These are phyloP conservation scores for Oncorhynchus masou DNA, from an alignment of 2,113 vertebrate species.

Conservation along the genomic window DNA sequence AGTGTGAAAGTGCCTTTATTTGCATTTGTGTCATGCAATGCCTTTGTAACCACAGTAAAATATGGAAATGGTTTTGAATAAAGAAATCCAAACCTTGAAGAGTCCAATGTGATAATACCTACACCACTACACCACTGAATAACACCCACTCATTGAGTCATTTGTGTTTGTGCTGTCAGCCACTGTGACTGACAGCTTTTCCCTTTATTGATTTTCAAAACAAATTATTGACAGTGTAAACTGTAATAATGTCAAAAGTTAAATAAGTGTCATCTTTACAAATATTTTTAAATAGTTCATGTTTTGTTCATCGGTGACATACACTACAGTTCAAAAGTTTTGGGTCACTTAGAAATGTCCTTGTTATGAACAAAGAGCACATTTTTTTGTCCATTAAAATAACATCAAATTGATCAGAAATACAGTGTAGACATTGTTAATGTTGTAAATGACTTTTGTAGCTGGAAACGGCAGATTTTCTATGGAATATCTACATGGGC, in stretches of 20 bases:
- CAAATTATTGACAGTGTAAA: neutral
- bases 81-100: conserved; percentile 54
- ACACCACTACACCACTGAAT: conserved; percentile 32
- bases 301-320: neutral
- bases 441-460: too few species aligned
- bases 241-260: too few species aligned
- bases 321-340: too few species aligned
- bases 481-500: too few species aligned
- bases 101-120: conserved; percentile 59
- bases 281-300: neutral
- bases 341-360: too few species aligned
- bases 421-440: too few species aligned
- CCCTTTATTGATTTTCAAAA: conserved; percentile 47
- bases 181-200: conserved; percentile 11
- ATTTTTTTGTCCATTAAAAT: too few species aligned
- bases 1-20: conserved; percentile 35
- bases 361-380: too few species aligned
- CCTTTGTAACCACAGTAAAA: conserved; percentile 57
- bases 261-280: too few species aligned
- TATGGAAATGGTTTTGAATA: conserved; percentile 59
- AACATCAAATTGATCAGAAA: too few species aligned
- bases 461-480: too few species aligned
- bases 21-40: conserved; percentile 39
- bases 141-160: conserved; percentile 7
- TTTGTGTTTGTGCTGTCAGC: conserved; percentile 37